These are phyloP conservation scores for Watsonalla binaria DNA, from an alignment of 2,888 invertebrate genomes.

Conservation along the genomic window DNA sequence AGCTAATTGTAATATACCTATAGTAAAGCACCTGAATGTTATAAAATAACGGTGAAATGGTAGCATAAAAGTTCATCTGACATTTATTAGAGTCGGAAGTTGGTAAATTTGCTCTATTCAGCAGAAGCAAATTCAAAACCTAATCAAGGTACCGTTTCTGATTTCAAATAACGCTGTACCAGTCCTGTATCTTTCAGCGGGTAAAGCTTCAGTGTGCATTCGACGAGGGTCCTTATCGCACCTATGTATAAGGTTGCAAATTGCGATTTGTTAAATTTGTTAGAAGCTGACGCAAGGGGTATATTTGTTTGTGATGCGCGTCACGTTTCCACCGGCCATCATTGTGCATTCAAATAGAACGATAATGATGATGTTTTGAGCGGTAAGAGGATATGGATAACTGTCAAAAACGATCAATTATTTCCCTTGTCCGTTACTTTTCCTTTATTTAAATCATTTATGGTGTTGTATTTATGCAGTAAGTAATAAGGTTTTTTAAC, in stretches of 20 bases:
- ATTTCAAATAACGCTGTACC: conserved; percentile 38
- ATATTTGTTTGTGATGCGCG: conserved; percentile 36
- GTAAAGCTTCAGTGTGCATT: conserved; percentile 6
- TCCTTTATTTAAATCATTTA: too few species aligned
- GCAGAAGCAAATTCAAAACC: conserved; percentile 40
- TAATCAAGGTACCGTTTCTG: conserved; percentile 45
- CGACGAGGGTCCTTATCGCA: conserved; percentile 1
- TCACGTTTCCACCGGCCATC: conserved; percentile 29
- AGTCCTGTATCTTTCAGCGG: conserved; percentile 26
- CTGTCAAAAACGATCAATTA: too few species aligned
- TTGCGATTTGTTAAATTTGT: conserved; percentile 11
- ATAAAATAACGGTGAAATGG: conserved; percentile 1
- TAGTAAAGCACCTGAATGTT: background rate
- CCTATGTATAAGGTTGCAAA: conserved; percentile 10
- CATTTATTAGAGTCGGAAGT: conserved; percentile 36
- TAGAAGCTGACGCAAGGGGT: background rate
- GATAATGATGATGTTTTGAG: conserved; percentile 44
- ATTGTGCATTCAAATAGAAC: conserved; percentile 45
- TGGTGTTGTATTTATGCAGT: too few species aligned
- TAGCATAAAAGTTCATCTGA: conserved; percentile 6
- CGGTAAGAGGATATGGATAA: conserved; percentile 19
- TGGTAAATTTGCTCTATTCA: conserved; percentile 33
- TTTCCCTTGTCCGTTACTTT: too few species aligned
- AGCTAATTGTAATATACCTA: too few species aligned
- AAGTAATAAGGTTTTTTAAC: too few species aligned